Evolutionary conservation across 2,888 invertebrate genomes (phyloP), one percentile per base, ranked within the genome.

Genomic region (Eristalinus aeneus): DNA sequence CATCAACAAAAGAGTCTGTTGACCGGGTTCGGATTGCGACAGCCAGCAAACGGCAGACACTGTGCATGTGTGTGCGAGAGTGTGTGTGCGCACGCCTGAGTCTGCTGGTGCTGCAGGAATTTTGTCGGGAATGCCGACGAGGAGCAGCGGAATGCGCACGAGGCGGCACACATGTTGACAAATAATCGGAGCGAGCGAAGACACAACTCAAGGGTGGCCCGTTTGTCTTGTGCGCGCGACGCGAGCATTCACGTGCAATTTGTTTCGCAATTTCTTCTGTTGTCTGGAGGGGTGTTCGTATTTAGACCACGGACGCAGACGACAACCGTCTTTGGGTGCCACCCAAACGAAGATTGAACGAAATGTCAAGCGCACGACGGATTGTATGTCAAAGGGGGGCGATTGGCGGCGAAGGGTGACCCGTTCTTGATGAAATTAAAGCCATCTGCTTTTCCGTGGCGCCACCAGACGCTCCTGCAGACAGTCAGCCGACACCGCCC

Each of bases 21-120:
- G 83, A 78, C 73, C 78, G 78, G 73, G 63, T 78, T 67, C 12
- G 46, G 65, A 20, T 65, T 32, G 46, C 20, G 65, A 53, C 78
- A 73, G 73, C 22, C 8, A 64, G 67, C 61, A 76, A 77, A 81
- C 77, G 71, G 16, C 16, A 46, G 32, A 23, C 22, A 63, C 53
- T 39, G 20, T 64, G 69, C 68, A 46, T 8, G 16, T 16, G 16
- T 16, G 46, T 46, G 46, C 1, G 16, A 16, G 46, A 2, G 16
- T 46, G 46, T 46, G 46, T n/a, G 46, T 27, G 5, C 5, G 27
- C 27, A 5, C 27, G 5, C 6, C 22, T 68, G 34, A 8, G 60
- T 53, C 32, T 39, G 68, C 61, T 34, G 53, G 32, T 67, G n/a
- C 34, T 6, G 1, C 2, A 31, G 46, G 61, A 72, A 61, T 61